These are phyloP conservation scores for Corynorhinus townsendii DNA, from an alignment of 2,113 vertebrate species.

Conservation along the genomic window DNA sequence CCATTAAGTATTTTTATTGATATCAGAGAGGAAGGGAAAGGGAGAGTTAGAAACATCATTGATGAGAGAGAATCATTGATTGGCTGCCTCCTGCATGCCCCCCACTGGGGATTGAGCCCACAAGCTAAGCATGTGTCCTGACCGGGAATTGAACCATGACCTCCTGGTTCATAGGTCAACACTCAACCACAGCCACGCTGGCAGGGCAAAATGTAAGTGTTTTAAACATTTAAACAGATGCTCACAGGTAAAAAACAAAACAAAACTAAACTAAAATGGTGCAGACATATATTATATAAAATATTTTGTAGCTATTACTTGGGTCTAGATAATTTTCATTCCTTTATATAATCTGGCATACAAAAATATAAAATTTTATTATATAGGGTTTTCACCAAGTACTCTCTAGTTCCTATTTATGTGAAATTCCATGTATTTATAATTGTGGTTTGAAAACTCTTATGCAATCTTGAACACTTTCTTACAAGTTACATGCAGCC, in stretches of 20 bases:
- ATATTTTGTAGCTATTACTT: background rate
- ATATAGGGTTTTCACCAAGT: background rate
- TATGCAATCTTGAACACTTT: background rate
- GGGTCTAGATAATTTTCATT: conserved; percentile 14
- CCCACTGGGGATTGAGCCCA: too few relatives aligned
- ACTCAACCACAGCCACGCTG: too few relatives aligned
- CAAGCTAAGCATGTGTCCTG: too few relatives aligned
- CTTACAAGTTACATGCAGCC: background rate
- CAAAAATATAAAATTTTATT: background rate
- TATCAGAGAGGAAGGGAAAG: too few relatives aligned
- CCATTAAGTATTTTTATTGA: too few relatives aligned
- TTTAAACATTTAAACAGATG: conserved; percentile 26
- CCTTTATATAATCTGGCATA: background rate
- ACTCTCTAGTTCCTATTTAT: background rate
- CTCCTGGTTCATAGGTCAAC: too few relatives aligned
- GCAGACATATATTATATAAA: background rate
- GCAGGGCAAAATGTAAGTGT: background rate
- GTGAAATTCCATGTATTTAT: conserved; percentile 12
- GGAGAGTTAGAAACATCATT: too few relatives aligned
- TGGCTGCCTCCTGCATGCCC: too few relatives aligned
- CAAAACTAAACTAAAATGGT: background rate
- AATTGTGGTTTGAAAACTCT: conserved; percentile 24
- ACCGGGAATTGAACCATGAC: too few relatives aligned
- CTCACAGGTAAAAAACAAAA: background rate
- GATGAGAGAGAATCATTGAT: too few relatives aligned